Evolutionary conservation across 2,888 invertebrate species (phyloP).

Genomic region (Lissocephala sabroskyi): DNA sequence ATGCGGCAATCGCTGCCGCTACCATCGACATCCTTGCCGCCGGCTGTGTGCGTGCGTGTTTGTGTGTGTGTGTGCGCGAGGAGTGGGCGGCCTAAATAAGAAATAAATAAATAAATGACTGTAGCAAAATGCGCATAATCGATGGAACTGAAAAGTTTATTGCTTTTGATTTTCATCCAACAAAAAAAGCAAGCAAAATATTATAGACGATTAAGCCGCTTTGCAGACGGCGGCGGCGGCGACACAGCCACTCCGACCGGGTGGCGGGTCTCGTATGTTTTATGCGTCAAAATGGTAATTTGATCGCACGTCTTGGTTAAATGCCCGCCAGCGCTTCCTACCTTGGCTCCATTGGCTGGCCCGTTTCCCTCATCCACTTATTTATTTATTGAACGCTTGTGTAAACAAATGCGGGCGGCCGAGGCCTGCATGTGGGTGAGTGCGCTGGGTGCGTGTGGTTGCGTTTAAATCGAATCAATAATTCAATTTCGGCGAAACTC

Average conservation of each 20-base stretch:
- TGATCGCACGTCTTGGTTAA: constrained; percentile 38
- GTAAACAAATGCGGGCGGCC: constrained; percentile 14
- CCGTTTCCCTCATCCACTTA: constrained; percentile 2
- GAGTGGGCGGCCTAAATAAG: constrained; percentile 26
- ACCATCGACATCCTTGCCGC: too few relatives aligned
- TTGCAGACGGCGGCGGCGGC: constrained; percentile 7
- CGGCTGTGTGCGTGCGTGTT: neutral
- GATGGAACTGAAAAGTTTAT: constrained; percentile 29
- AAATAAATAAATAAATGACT: constrained; percentile 51
- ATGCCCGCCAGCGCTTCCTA: constrained; percentile 18
- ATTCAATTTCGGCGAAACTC: constrained; percentile 53
- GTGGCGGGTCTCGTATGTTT: neutral
- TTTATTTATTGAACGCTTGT: constrained; percentile 5
- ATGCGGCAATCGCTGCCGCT: constrained; percentile 11
- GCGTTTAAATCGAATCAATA: constrained; percentile 50
- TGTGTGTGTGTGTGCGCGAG: too few relatives aligned
- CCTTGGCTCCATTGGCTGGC: too few relatives aligned
- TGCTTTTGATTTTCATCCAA: constrained; percentile 15
- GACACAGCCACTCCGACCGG: neutral
- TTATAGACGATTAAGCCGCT: constrained; percentile 45
- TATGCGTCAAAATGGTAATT: constrained; percentile 20
- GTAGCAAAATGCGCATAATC: constrained; percentile 22
- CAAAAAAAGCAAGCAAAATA: constrained; percentile 20
- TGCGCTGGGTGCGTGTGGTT: constrained; percentile 17
- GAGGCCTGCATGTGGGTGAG: constrained; percentile 3